Percentiles rank a stretch among this genome's conserved stretches.
Evolutionary conservation across 1,140 invertebrate genomes (phyloP).

Genomic region (Diabrotica virgifera): DNA sequence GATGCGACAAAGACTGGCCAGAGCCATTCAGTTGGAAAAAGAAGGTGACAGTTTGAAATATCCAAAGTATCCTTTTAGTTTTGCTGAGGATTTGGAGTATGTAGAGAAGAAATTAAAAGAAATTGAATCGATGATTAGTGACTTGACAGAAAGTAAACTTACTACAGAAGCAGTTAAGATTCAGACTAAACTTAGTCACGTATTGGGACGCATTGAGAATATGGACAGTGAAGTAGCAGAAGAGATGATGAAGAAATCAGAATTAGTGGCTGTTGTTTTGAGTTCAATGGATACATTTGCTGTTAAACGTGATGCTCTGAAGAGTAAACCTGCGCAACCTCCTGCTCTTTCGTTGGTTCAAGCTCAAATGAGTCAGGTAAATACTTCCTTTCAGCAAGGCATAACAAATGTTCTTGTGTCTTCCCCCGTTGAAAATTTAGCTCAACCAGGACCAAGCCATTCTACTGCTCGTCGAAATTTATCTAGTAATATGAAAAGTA

Average conservation of each 20-base stretch:
- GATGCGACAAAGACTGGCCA: constrained; percentile 2
- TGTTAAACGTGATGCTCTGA: neutral
- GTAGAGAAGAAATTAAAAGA: neutral
- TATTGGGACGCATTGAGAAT: neutral
- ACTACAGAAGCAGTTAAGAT: neutral
- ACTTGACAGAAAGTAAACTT: neutral
- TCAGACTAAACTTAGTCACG: neutral
- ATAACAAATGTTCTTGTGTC: neutral
- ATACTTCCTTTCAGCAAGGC: neutral
- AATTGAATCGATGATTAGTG: constrained; percentile 1
- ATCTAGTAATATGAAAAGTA: neutral
- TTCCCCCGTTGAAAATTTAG: too few species aligned
- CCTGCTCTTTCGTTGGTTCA: too few species aligned
- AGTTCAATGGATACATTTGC: neutral
- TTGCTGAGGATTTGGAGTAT: neutral
- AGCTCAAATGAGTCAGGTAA: neutral
- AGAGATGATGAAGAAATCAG: neutral
- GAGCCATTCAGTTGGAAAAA: neutral
- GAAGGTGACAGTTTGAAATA: neutral
- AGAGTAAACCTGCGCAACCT: neutral
- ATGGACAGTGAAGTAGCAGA: neutral
- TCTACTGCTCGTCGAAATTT: neutral
- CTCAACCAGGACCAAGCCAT: neutral
- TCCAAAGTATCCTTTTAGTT: neutral
- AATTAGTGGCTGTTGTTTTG: neutral